A percentile compares a stretch with the other conserved stretches of the same genome.
These are phyloP conservation scores for Drosophila baimaii DNA, from an alignment of 1,140 invertebrate genomes.

Conservation along the genomic window DNA sequence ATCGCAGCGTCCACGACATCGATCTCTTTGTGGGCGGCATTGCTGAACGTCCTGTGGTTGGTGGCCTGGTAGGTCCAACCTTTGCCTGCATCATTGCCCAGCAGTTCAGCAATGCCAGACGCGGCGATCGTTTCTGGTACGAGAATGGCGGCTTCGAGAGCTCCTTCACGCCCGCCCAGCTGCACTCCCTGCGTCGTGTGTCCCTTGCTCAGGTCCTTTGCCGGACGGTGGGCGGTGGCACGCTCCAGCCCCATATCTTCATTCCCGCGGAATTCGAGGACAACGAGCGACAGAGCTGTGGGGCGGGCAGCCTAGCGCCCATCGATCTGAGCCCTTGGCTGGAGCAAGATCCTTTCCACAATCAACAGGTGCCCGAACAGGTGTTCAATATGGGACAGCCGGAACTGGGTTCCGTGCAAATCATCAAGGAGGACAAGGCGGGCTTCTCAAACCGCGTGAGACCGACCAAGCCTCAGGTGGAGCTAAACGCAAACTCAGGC, in stretches of 20 bases:
- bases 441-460: constrained; percentile 68
- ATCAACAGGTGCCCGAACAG: constrained; percentile 41
- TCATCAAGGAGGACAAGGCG: constrained; percentile 71
- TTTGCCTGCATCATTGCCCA: constrained; percentile 98
- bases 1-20: constrained; percentile 92
- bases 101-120: constrained; percentile 94
- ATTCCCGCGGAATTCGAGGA: constrained; percentile 72
- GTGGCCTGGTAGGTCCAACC: constrained; percentile 96
- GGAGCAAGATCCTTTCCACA: constrained; percentile 78
- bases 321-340: constrained; percentile 83
- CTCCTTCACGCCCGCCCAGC: constrained; percentile 92
- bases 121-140: constrained; percentile 97
- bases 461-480: constrained; percentile 53
- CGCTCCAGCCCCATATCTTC: constrained; percentile 81
- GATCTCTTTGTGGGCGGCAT: constrained; percentile 96
- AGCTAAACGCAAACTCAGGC: constrained; percentile 56
- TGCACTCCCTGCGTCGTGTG: constrained; percentile 92
- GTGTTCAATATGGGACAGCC: constrained; percentile 46
- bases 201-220: constrained; percentile 94
- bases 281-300: constrained; percentile 76
- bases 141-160: constrained; percentile 91
- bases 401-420: constrained; percentile 28
- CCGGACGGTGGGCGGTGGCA: constrained; percentile 82
- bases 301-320: constrained; percentile 58
- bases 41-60: constrained; percentile 90